Evolutionary conservation across 2,113 vertebrate species (phyloP), one percentile per base, ranked within the genome.

Genomic region (Oryzias woworae): DNA sequence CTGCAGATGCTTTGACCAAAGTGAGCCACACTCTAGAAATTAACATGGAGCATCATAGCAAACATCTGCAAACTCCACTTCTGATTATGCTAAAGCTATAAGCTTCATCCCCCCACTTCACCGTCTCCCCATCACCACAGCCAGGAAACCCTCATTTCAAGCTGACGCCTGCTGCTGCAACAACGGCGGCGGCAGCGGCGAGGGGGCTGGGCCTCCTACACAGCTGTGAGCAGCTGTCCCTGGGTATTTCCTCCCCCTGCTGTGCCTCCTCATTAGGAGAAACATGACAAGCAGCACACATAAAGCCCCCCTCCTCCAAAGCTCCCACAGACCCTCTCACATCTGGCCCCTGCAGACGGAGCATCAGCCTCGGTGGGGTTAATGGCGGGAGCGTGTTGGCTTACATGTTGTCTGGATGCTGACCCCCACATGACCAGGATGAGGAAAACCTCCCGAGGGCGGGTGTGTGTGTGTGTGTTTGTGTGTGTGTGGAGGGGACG

Each of bases 1-100:
- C 66, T 46, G 41, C 48, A 71, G 56, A 69, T 64, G 75, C 60
- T 70, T 72, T 75, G 75, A 80, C 82, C 68, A 59, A 77, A 82
- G 81, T 85, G 75, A 82, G 79, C 78, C 73, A 66, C 75, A 56
- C 52, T 60, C 78, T 36, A 66, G 73, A 69, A 80, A 77, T 84
- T 85, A 85, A 80, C 83, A 85, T 60, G 62, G 60, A 36, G 76
- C 81, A 85, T 78, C 69, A 80, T 71, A 75, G 80, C 64, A 86
- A 88, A 86, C 84, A 86, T 88, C 83, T 88, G 85, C 67, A 76
- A 42, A 54, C 62, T 73, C 82, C 84, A 87, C 86, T 88, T 91
- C 81, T 91, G 86, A 82, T 71, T 43, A 51, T 0, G 43, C 80
- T 78, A 74, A 36, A 75, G 78, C 66, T 52, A 10, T 36, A 48